Percentiles rank a stretch among this genome's conserved stretches.
These are phyloP conservation scores for Elaphurus davidianus DNA, from an alignment of 2,113 vertebrate species.

Conservation along the genomic window DNA sequence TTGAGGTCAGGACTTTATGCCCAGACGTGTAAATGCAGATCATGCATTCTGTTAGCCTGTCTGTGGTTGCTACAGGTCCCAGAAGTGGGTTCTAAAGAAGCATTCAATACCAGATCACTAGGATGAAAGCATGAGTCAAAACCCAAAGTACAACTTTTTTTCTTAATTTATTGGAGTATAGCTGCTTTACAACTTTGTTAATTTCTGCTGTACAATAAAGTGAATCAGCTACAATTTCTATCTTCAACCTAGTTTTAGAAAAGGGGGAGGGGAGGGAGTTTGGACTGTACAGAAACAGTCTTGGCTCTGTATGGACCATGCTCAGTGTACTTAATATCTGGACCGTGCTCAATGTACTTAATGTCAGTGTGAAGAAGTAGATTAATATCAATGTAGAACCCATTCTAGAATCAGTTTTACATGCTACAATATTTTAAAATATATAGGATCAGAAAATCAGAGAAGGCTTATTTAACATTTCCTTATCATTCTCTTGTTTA, in stretches of 20 bases:
- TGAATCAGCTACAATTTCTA: background rate
- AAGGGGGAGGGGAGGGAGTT: background rate
- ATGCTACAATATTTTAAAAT: background rate
- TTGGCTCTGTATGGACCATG: background rate
- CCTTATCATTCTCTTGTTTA: background rate
- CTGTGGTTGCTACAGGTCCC: background rate
- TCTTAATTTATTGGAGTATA: background rate
- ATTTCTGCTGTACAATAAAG: background rate
- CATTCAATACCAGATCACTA: background rate
- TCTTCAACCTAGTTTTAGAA: conserved; percentile 2
- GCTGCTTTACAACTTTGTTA: background rate
- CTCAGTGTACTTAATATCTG: background rate
- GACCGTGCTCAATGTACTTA: background rate
- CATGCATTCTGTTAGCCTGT: background rate
- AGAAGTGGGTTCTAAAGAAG: background rate
- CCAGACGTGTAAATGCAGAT: background rate
- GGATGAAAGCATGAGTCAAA: background rate
- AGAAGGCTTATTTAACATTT: background rate
- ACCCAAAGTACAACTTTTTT: background rate
- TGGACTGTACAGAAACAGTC: background rate
- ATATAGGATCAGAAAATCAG: background rate
- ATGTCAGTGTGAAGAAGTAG: background rate
- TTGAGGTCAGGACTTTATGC: background rate
- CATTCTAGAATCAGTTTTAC: background rate
- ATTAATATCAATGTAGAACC: background rate